phyloP scores from a whole-genome alignment of 2,888 invertebrate species.

The Platycnemis pennipes region DNA sequence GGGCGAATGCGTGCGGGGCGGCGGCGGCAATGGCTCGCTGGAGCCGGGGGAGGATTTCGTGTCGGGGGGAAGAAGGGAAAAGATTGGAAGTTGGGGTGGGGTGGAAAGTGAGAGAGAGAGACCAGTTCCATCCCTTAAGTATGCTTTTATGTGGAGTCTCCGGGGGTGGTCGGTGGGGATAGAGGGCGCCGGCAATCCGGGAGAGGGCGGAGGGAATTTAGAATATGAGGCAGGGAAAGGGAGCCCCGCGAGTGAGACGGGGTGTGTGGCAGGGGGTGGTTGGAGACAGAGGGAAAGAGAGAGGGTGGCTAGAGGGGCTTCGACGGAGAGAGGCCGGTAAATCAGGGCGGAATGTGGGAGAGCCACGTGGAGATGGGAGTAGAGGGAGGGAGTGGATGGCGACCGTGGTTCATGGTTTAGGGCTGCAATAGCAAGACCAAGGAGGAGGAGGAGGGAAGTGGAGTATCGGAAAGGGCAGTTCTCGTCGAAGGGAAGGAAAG shows the following conservation, averaged over 20 bases:
- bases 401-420: conserved; percentile 5
- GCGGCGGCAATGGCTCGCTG: neutral
- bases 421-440: neutral
- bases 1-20: neutral
- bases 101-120: conserved; percentile 8
- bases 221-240: neutral
- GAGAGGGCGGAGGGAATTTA: conserved; percentile 17
- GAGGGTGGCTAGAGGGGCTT: neutral
- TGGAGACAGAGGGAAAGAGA: neutral
- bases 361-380: neutral
- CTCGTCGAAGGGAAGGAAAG: neutral
- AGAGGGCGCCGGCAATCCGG: neutral
- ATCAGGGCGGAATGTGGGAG: conserved; percentile 51
- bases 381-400: neutral
- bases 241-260: too few species aligned
- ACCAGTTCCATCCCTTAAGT: conserved; percentile 68
- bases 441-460: neutral
- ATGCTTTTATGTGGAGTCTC: conserved; percentile 64
- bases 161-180: neutral
- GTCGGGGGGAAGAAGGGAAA: too few species aligned
- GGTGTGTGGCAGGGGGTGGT: neutral
- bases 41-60: neutral
- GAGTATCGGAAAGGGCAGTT: neutral
- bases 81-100: neutral
- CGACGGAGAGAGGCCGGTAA: conserved; percentile 29